Conservation (phyloP, 2,888 invertebrate genomes). For the Pheosia gnoma region DNA sequence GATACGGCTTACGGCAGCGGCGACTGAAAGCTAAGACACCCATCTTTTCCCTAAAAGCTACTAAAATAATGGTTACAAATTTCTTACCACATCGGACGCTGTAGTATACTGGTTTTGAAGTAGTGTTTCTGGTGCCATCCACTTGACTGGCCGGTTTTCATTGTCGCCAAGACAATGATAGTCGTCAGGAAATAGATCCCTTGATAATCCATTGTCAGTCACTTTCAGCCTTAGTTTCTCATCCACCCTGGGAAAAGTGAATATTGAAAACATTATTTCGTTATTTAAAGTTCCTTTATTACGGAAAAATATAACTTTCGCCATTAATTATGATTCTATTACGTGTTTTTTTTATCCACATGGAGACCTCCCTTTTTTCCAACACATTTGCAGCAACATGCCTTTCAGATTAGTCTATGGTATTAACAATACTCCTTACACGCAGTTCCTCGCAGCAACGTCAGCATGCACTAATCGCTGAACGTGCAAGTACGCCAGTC, state of each 20-base stretch:
- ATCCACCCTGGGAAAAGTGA: constrained; percentile 83
- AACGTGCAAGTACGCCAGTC: constrained; percentile 94
- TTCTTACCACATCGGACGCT: constrained; percentile 93
- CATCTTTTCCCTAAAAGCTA: neutral
- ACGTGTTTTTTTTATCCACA: too few species aligned
- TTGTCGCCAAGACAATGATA: constrained; percentile 97
- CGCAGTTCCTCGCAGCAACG: constrained; percentile 95
- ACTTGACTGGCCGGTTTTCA: constrained; percentile 96
- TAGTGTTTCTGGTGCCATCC: constrained; percentile 95
- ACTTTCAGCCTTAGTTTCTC: constrained; percentile 92
- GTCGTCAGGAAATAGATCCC: constrained; percentile 96
- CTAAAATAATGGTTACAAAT: neutral
- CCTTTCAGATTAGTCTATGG: too few species aligned
- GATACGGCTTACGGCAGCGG: too few species aligned
- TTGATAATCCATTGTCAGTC: constrained; percentile 93
- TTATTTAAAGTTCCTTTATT: too few species aligned
- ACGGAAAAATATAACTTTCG: too few species aligned
- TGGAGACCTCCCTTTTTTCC: too few species aligned
- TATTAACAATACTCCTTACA: constrained; percentile 86
- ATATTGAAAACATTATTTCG: constrained; percentile 17
- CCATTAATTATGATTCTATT: too few species aligned
- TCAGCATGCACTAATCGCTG: constrained; percentile 95
- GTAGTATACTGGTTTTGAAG: constrained; percentile 92
- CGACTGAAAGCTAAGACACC: too few species aligned
- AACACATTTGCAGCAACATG: too few species aligned